Base-by-base conservation (phyloP, 2,797 vertebrate species). In the Kryptopterus vitreolus region DNA sequence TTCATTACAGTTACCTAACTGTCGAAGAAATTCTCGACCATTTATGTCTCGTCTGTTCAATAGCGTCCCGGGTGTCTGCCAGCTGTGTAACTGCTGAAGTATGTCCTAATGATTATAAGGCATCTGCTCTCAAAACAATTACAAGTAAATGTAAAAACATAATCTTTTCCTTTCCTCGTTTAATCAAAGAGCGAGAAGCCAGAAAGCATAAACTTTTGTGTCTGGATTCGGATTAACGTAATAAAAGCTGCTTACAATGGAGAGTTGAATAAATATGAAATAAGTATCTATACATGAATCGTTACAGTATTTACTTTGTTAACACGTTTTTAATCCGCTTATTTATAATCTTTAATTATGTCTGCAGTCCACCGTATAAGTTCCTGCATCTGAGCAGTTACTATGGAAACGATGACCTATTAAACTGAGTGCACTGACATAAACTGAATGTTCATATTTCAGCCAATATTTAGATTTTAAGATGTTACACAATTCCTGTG, bases 51-150 rank as follows among this genome's bases (percentile, higher is more conserved):
- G 20, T 57, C 57, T 57, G 29, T 38, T 57, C 22, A 57, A 24
- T 24, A 73, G 12, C 2, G 3, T n/a, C 33, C 29, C n/a, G n/a
- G n/a, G n/a, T 11, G 3, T 57, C 7, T 24, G 52, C 52, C 70
- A 73, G 31, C 31, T 73, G 52, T 73, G 22, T 22, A 43, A 73
- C 22, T 26, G 24, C 52, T 58, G 71, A 18, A 73, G 33, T 22
- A 73, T 16, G 24, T 46, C 31, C 70, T 16, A 35, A 55, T 55
- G 52, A n/a, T 55, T 15, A 55, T 72, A 53, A 72, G 29, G 35
- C 70, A 35, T n/a, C 29, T 72, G 29, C 31, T 35, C 31, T 55
- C 18, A 35, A 55, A 55, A 55, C 52, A 72, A 55, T 52, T 52
- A 22, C 52, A 33, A 71, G 69, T 71, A 12, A 71, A 33, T 72